These are phyloP conservation scores for Megathymus violae DNA, from an alignment of 1,140 invertebrate genomes.

Conservation along the genomic window DNA sequence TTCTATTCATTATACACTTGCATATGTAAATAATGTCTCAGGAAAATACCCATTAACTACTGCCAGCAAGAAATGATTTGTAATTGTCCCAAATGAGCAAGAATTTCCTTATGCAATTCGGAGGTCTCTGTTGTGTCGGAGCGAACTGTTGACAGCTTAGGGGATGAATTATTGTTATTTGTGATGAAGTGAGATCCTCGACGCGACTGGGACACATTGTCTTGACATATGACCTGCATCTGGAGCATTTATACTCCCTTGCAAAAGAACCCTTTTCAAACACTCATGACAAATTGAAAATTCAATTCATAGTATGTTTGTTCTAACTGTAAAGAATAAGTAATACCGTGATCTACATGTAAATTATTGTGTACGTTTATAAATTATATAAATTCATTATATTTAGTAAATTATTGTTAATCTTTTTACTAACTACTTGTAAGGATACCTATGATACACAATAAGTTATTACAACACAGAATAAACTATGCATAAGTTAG, in stretches of 20 bases:
- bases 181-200: constrained; percentile 39
- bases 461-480: too few relatives aligned
- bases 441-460: too few relatives aligned
- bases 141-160: constrained; percentile 41
- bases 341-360: too few relatives aligned
- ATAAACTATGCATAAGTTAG: too few relatives aligned
- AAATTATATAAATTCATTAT: too few relatives aligned
- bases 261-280: not conserved
- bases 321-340: too few relatives aligned
- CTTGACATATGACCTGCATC: constrained; percentile 26
- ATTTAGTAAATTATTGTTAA: too few relatives aligned
- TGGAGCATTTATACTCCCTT: constrained; percentile 37
- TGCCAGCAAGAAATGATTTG: constrained; percentile 28
- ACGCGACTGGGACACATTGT: constrained; percentile 34
- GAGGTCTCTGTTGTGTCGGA: constrained; percentile 27
- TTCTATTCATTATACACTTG: too few relatives aligned
- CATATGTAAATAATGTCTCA: not conserved
- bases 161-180: constrained; percentile 49
- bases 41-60: constrained; percentile 7
- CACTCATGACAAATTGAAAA: not conserved
- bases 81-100: constrained; percentile 17
- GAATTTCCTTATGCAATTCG: constrained; percentile 32
- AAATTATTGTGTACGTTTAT: too few relatives aligned
- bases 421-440: too few relatives aligned
- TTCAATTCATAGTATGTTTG: not conserved